Evolutionary conservation across 2,797 vertebrate genomes (phyloP).

Genomic region (Salarias fasciatus): DNA sequence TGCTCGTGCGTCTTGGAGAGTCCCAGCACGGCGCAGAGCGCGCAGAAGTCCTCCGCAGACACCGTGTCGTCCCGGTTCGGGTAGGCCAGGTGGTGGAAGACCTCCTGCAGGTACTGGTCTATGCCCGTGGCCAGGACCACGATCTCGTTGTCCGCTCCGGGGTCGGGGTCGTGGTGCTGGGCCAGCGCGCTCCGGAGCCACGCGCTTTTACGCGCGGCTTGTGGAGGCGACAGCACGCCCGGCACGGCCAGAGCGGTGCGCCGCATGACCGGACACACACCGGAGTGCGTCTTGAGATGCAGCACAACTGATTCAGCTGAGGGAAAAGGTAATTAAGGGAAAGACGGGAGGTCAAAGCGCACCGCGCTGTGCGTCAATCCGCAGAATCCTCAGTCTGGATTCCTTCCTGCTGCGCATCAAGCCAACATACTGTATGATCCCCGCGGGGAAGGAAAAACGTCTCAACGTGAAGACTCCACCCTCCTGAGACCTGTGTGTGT

Average conservation of each 20-base stretch:
- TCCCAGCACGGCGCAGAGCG: constrained; percentile 79
- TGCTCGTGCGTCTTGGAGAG: constrained; percentile 35
- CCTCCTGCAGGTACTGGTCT: constrained; percentile 86
- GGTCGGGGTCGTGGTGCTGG: constrained; percentile 76
- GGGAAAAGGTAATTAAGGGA: not conserved
- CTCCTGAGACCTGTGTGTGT: constrained; percentile 19
- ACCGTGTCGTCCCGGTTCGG: constrained; percentile 69
- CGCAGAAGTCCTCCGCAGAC: constrained; percentile 77
- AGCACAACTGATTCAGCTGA: not conserved
- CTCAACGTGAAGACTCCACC: constrained; percentile 61
- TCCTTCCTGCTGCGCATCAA: constrained; percentile 29
- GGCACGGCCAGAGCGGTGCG: constrained; percentile 11
- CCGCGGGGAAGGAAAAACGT: constrained; percentile 18
- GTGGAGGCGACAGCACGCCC: constrained; percentile 38
- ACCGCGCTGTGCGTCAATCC: not conserved
- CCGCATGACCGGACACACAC: constrained; percentile 41
- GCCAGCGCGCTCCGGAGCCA: constrained; percentile 81
- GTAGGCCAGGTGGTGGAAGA: constrained; percentile 83
- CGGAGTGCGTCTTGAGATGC: rapidly evolving
- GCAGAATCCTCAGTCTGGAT: constrained; percentile 8
- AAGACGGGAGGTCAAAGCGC: too few species aligned
- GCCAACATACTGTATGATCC: constrained; percentile 34
- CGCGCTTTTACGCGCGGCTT: constrained; percentile 77
- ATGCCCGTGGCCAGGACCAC: constrained; percentile 83
- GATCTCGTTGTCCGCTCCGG: constrained; percentile 79